Evolutionary conservation across 2,797 vertebrate genomes (phyloP), one percentile per base, ranked within the genome.

Genomic region (Pseudomugil tenellus): DNA sequence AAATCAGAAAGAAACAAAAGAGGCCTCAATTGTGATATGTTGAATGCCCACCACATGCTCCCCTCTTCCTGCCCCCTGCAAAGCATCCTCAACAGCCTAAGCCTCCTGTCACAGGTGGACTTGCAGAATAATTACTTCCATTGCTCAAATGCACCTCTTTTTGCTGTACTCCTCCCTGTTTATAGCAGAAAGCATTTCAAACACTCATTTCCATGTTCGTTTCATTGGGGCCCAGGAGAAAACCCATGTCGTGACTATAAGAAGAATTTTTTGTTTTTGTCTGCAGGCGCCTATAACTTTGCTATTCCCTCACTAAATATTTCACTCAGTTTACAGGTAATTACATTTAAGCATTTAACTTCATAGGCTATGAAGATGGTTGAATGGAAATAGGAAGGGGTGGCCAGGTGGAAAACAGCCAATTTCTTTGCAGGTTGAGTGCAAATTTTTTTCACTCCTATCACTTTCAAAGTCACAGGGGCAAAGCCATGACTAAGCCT

Each of bases 91-190:
- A 59, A 59, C 70, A 39, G 62, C 79, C 81, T 86, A 86, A 88
- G 81, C 86, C 88, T 85, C 88, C 90, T 90, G 89, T 94, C 92
- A 91, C 89, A 93, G 91, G 91, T 93, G 92, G 84, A 91, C 85
- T 88, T 67, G 64, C 23, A 58, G 84, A 92, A 92, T 93, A 93
- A 94, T 93, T 91, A 93, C 89, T 79, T 92, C 83, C 48, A 82
- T 79, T 87, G 84, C 83, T 73, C 74, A 68, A 77, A 84, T 63
- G 69, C 75, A 13, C 29, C 0, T 55, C 60, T 63, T 77, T 52
- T 72, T 67, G 73, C 37, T 8, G 0, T 28, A 7, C 52, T 21
- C 55, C 34, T 56, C 56, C 32, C 63, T 31, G 23, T 66, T 56
- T 63, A n/a, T 63, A 1, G 46, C 72, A 75, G 73, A 88, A 86